Percentiles rank a stretch among this genome's conserved stretches.
These are phyloP conservation scores for Dicrurus megarhynchus DNA, from an alignment of 2,113 vertebrate genomes.

Conservation along the genomic window DNA sequence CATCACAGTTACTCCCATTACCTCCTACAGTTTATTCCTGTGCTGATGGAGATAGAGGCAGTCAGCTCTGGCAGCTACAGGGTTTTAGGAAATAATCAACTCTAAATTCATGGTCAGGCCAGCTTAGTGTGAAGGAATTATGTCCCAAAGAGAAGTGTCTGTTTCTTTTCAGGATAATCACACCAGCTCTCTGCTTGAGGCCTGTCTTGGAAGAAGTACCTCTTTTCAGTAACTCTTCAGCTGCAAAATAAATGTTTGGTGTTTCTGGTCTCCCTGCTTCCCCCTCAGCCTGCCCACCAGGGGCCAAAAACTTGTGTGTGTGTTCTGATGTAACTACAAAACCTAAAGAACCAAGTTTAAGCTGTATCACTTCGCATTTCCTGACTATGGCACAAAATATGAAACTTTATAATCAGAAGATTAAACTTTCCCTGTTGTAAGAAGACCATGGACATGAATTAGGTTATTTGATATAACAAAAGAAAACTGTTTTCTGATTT, in stretches of 20 bases:
- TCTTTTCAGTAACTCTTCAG: not conserved
- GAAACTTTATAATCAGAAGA: not conserved
- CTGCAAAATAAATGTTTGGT: not conserved
- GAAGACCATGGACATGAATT: not conserved
- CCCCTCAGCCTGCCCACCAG: not conserved
- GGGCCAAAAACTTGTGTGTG: not conserved
- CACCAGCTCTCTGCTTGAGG: not conserved
- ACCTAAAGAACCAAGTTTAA: not conserved
- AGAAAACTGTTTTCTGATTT: not conserved
- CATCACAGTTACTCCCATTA: not conserved
- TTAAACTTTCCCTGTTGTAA: not conserved
- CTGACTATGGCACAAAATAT: not conserved
- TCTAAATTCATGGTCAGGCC: not conserved
- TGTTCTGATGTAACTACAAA: not conserved
- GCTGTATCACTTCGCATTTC: not conserved
- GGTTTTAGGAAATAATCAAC: not conserved
- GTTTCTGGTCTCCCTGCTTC: not conserved
- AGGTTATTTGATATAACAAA: not conserved
- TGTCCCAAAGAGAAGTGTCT: not conserved
- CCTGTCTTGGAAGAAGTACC: not conserved
- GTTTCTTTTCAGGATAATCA: not conserved
- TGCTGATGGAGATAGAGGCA: not conserved
- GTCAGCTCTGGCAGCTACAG: not conserved
- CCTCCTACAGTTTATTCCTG: not conserved
- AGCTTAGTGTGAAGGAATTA: not conserved